Evolutionary conservation across 1,140 invertebrate species (phyloP).

Genomic region (Micrasema minimum): DNA sequence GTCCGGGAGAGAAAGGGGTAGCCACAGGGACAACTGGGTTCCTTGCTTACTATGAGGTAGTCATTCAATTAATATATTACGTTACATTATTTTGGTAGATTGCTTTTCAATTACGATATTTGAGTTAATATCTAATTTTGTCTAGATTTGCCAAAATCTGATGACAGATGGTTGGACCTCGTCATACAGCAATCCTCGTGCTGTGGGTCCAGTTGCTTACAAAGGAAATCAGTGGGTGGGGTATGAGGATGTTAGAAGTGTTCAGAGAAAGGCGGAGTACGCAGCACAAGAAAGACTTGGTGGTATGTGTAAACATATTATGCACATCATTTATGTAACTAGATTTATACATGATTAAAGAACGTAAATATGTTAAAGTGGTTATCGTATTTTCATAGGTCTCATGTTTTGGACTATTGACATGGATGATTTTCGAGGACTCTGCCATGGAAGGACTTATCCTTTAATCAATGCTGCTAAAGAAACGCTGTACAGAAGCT

Average conservation of each 20-base stretch:
- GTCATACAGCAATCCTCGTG: too few species aligned
- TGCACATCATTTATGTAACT: too few species aligned
- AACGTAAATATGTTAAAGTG: constrained; percentile 55
- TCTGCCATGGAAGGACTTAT: constrained; percentile 61
- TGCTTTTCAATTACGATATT: too few species aligned
- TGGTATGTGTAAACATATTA: too few species aligned
- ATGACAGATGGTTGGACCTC: too few species aligned
- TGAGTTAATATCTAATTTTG: too few species aligned
- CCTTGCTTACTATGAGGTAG: constrained; percentile 10
- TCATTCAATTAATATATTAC: background rate
- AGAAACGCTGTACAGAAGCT: constrained; percentile 71
- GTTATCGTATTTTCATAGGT: constrained; percentile 71
- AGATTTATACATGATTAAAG: too few species aligned
- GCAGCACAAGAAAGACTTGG: constrained; percentile 80
- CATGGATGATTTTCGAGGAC: constrained; percentile 80
- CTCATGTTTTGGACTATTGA: constrained; percentile 93
- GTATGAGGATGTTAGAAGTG: constrained; percentile 85
- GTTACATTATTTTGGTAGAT: too few species aligned
- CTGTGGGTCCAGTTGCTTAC: constrained; percentile 86
- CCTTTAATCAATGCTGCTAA: constrained; percentile 71
- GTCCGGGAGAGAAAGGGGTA: constrained; percentile 4
- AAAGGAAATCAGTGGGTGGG: constrained; percentile 90
- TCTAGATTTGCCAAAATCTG: too few species aligned
- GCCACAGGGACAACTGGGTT: constrained; percentile 1
- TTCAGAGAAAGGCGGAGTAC: constrained; percentile 80